Percentiles rank a stretch among this genome's conserved stretches.
phyloP scores from a whole-genome alignment of 2,888 invertebrate species.

The Ichneumoninae sp. region DNA sequence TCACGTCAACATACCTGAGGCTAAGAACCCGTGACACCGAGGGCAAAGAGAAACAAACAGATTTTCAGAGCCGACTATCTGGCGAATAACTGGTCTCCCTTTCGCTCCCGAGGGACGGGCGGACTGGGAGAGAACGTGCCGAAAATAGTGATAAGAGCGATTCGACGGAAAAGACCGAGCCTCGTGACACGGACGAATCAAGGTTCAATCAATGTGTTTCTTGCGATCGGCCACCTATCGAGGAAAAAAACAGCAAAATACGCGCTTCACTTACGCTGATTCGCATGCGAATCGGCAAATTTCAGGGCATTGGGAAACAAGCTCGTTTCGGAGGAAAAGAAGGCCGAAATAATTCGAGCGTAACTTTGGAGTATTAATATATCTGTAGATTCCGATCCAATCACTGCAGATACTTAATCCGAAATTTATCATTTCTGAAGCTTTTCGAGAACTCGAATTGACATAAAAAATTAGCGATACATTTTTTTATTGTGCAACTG shows the following conservation, averaged over 20 bases:
- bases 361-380: not conserved
- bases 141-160: slow-evolving; percentile 8
- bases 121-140: slow-evolving; percentile 1
- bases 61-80: not conserved
- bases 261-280: not conserved
- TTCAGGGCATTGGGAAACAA: not conserved
- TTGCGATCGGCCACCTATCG: not conserved
- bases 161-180: not conserved
- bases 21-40: no score
- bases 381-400: not conserved
- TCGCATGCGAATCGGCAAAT: not conserved
- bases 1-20: slow-evolving; percentile 13
- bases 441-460: not conserved
- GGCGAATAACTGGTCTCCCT: slow-evolving; percentile 1
- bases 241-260: not conserved
- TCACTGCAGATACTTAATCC: not conserved
- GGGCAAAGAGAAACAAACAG: not conserved
- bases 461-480: no score
- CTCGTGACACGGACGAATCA: not conserved
- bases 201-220: not conserved
- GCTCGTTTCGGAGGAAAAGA: not conserved
- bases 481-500: no score
- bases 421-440: not conserved
- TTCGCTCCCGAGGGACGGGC: not conserved
- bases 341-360: not conserved